Conservation (phyloP, 2,888 invertebrate genomes). For the Lacanobia oleracea region DNA sequence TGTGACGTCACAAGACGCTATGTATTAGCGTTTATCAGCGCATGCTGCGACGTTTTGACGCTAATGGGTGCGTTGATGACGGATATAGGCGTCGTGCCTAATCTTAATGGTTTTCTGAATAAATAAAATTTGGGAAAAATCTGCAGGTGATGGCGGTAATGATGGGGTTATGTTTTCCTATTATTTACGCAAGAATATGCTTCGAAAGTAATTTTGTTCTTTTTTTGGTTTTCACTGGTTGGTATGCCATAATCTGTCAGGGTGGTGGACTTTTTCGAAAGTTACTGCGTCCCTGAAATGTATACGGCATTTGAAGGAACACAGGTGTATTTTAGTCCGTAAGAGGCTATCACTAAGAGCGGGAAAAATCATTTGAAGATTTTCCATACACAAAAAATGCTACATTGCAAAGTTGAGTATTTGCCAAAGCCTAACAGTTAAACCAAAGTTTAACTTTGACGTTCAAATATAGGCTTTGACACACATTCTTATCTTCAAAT, state of each 20-base stretch:
- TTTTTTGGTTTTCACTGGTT: not conserved
- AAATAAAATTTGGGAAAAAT: constrained; percentile 56
- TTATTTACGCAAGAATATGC: not conserved
- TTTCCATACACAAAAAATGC: too few species aligned
- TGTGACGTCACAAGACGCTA: constrained; percentile 61
- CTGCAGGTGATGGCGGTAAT: constrained; percentile 27
- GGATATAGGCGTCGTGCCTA: constrained; percentile 61
- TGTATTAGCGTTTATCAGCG: constrained; percentile 69
- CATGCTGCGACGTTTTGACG: constrained; percentile 60
- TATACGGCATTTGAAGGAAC: too few species aligned
- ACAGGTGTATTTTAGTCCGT: too few species aligned
- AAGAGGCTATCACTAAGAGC: too few species aligned
- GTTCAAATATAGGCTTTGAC: not conserved
- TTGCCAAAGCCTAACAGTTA: too few species aligned
- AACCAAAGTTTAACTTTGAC: too few species aligned
- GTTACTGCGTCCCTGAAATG: too few species aligned
- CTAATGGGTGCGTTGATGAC: constrained; percentile 68
- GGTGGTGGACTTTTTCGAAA: too few species aligned
- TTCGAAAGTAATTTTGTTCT: constrained; percentile 13
- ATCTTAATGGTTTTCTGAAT: constrained; percentile 65
- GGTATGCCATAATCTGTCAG: too few species aligned
- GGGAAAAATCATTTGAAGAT: too few species aligned
- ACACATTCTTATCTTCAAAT: not conserved
- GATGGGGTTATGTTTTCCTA: constrained; percentile 24
- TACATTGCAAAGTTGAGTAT: too few species aligned